Percentiles rank a stretch among this genome's conserved stretches.
Conservation (phyloP, 2,888 invertebrate genomes). For the Oegoconia quadripuncta region DNA sequence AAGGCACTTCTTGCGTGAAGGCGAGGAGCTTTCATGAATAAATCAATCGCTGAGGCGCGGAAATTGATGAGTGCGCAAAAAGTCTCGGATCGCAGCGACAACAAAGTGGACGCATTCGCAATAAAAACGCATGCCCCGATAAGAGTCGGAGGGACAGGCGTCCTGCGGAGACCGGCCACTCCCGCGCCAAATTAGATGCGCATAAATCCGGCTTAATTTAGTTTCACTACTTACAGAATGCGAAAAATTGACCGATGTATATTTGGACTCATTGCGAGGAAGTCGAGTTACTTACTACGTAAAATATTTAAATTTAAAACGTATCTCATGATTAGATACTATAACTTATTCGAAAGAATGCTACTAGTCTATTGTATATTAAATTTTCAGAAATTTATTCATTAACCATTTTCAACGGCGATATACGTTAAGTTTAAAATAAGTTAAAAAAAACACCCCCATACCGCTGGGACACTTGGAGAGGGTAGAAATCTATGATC, state of each 20-base stretch:
- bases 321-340: too few relatives aligned
- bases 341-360: too few relatives aligned
- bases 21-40: conserved; percentile 73
- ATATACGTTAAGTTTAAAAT: too few relatives aligned
- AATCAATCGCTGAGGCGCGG: conserved; percentile 75
- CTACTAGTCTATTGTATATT: too few relatives aligned
- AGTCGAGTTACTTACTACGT: too few relatives aligned
- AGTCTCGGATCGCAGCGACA: conserved; percentile 65
- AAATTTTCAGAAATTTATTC: too few relatives aligned
- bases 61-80: conserved; percentile 76
- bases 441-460: too few relatives aligned
- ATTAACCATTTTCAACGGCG: too few relatives aligned
- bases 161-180: conserved; percentile 35
- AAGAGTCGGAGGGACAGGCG: conserved; percentile 30
- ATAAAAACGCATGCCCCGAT: conserved; percentile 66
- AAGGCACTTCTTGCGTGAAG: conserved; percentile 73
- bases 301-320: too few relatives aligned
- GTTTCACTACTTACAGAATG: conserved; percentile 15
- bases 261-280: too few relatives aligned
- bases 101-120: conserved; percentile 61
- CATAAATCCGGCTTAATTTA: conserved; percentile 56
- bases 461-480: too few relatives aligned
- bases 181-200: conserved; percentile 71
- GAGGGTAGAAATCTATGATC: background rate
- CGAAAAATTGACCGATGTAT: conserved; percentile 12